phyloP scores from a whole-genome alignment of 2,113 vertebrate species.

The Regulus satrapa region DNA sequence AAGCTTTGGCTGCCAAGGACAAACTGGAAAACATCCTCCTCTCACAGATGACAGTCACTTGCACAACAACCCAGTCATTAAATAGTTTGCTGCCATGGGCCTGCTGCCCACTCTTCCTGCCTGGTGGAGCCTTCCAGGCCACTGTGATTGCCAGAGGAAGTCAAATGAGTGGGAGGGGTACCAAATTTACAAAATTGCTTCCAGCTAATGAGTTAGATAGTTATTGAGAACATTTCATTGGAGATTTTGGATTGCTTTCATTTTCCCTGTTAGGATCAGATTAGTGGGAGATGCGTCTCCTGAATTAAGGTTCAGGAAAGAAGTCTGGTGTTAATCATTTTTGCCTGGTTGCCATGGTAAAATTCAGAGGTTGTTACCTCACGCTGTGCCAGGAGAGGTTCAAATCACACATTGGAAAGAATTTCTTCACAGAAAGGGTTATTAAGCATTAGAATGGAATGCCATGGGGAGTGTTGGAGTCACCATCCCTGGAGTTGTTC shows the following conservation, averaged over 20 bases:
- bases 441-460: background rate
- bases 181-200: background rate
- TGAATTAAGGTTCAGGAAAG: background rate
- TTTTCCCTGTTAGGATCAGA: background rate
- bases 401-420: background rate
- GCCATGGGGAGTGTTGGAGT: background rate
- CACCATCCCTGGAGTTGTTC: background rate
- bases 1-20: background rate
- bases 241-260: background rate
- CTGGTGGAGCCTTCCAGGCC: background rate
- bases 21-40: slow-evolving; percentile 44
- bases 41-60: slow-evolving; percentile 34
- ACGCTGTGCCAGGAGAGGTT: background rate
- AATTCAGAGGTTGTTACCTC: background rate
- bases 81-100: background rate
- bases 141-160: background rate
- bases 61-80: background rate
- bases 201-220: background rate
- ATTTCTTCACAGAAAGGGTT: background rate
- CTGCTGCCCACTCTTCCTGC: slow-evolving; percentile 24
- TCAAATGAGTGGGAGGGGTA: background rate
- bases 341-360: background rate
- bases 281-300: background rate
- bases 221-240: background rate
- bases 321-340: background rate